Percentiles rank a stretch among this genome's conserved stretches.
phyloP scores from a whole-genome alignment of 2,888 invertebrate species.

The Muschampia staudingeri region DNA sequence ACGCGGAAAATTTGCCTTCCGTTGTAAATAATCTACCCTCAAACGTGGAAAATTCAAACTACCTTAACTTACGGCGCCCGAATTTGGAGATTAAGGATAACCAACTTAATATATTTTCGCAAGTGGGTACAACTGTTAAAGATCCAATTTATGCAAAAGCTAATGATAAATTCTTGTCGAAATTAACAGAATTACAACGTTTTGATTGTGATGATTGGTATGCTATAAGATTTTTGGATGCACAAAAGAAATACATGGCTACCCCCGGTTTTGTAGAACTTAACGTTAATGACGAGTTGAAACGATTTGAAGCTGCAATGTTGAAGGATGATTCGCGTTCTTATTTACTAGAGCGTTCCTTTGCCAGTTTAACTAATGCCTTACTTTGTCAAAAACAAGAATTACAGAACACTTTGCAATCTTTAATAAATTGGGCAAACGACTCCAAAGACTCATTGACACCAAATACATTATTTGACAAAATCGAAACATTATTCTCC shows the following conservation, averaged over 20 bases:
- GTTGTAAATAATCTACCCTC: no score
- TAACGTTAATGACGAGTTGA: conserved; percentile 17
- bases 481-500: conserved; percentile 22
- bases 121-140: conserved; percentile 1
- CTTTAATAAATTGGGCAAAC: conserved; percentile 12
- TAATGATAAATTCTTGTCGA: neutral
- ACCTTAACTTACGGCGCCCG: neutral
- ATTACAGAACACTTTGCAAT: conserved; percentile 5
- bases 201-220: conserved; percentile 18
- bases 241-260: conserved; percentile 3
- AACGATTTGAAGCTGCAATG: conserved; percentile 9
- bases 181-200: conserved; percentile 5
- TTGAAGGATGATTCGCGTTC: conserved; percentile 7
- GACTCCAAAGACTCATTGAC: neutral
- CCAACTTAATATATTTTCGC: neutral
- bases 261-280: conserved; percentile 27
- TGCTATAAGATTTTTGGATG: neutral
- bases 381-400: conserved; percentile 16
- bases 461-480: conserved; percentile 19
- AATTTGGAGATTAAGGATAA: no score
- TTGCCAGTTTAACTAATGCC: conserved; percentile 21
- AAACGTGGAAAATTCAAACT: no score
- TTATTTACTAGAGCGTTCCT: conserved; percentile 10
- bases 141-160: conserved; percentile 3
- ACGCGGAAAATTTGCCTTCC: no score